These are phyloP conservation scores for Stenotaenia linearis DNA, from an alignment of 2,888 invertebrate species.

Conservation along the genomic window DNA sequence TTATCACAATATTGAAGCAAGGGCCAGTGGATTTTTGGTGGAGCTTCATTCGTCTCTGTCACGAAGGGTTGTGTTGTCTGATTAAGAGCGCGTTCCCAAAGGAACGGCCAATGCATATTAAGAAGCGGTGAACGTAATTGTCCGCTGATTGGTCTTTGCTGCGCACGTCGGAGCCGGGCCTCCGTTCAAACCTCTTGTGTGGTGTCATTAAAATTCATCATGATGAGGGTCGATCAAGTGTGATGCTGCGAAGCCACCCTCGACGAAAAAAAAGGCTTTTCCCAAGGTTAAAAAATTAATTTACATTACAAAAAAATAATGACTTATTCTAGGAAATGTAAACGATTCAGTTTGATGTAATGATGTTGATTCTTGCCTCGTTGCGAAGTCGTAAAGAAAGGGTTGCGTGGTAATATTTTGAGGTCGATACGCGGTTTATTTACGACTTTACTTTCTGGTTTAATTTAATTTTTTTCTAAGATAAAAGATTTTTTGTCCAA, in stretches of 20 bases:
- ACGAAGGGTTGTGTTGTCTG: background rate
- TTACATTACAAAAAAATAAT: background rate
- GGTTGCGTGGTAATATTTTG: background rate
- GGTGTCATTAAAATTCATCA: slow-evolving; percentile 23
- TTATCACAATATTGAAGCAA: background rate
- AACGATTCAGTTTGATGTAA: background rate
- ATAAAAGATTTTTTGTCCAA: background rate
- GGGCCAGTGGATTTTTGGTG: background rate
- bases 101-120: slow-evolving; percentile 17
- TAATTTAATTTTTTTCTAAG: background rate
- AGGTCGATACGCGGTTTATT: background rate
- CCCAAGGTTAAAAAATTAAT: background rate
- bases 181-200: background rate
- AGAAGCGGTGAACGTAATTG: slow-evolving; percentile 17
- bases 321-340: background rate
- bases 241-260: background rate
- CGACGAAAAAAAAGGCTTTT: background rate
- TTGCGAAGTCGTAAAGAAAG: background rate
- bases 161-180: background rate
- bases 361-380: background rate
- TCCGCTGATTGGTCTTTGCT: slow-evolving; percentile 7
- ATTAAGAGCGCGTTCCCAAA: background rate
- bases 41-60: slow-evolving; percentile 2
- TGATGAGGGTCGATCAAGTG: background rate
- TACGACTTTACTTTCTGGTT: background rate